phyloP scores from a whole-genome alignment of 2,113 vertebrate genomes.

The Mormyrus lacerda region DNA sequence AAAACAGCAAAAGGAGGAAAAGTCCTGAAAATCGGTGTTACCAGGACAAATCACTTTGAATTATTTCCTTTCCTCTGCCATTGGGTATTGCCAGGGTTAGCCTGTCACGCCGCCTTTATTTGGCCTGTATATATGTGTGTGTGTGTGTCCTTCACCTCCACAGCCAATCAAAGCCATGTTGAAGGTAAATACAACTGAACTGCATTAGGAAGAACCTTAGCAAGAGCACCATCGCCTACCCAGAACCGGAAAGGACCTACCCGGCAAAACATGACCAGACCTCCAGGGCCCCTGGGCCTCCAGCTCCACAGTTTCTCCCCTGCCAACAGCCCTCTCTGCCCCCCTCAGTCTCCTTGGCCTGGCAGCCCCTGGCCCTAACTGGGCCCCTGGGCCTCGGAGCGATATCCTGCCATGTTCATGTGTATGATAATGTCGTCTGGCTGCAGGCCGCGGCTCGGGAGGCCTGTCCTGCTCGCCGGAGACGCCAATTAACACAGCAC shows the following conservation, averaged over 20 bases:
- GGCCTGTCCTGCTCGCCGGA: neutral
- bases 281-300: neutral
- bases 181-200: neutral
- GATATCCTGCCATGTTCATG: constrained; percentile 20
- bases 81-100: neutral
- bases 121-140: neutral
- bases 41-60: neutral
- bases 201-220: neutral
- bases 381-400: neutral
- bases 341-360: constrained; percentile 1
- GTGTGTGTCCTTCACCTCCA: neutral
- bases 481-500: constrained; percentile 9
- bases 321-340: constrained; percentile 13
- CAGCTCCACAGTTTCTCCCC: neutral
- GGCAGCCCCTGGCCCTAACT: constrained; percentile 1
- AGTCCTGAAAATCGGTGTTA: neutral
- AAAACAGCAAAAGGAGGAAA: neutral
- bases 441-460: neutral
- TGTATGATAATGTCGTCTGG: neutral
- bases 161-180: neutral
- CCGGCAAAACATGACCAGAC: neutral
- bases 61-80: neutral
- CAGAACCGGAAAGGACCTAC: neutral
- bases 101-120: neutral
- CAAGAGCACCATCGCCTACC: neutral